Evolutionary conservation across 2,113 vertebrate species (phyloP), one percentile per base, ranked within the genome.

Genomic region (Symphodus melops): DNA sequence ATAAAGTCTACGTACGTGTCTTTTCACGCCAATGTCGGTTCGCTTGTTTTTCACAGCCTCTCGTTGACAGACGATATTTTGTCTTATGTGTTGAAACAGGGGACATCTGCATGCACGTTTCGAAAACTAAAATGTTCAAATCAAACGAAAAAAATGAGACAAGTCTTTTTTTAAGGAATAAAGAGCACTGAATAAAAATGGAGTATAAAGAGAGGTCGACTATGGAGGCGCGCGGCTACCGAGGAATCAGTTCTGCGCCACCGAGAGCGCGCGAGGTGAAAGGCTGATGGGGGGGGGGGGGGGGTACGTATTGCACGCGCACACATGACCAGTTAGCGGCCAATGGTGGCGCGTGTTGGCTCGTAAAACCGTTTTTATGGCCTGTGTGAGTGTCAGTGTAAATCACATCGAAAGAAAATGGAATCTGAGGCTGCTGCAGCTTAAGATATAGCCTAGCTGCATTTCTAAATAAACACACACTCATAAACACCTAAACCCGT

Each of bases 301-400:
- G 69, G 51, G 71, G 60, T 51, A 36, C 42, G 49, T 68, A 5
- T 42, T 11, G 68, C 79, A n/a, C 77, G 81, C 84, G 79, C 87
- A 72, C 90, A 90, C 89, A 85, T 89, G 88, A 88, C 74, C 17
- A 41, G 51, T 13, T 9, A 39, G 70, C 56, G 82, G 68, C 92
- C 90, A 91, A 93, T 92, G 77, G 85, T 66, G 41, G 28, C 4
- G 42, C 3, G 68, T 1, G 58, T 39, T 19, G 14, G 37, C 71
- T 84, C 83, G 55, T 91, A 78, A 92, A 92, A 73, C 10, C 6
- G 3, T 14, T 57, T 57, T 86, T 88, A 85, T 69, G 55, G 23
- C 46, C 37, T 21, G 49, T 72, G 49, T 39, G 73, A 25, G 51
- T 9, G 55, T 57, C 25, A 33, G 55, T 55, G 62, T 60, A 39